Evolutionary conservation across 2,888 invertebrate genomes (phyloP).

Genomic region (Opisthograptis luteolata): DNA sequence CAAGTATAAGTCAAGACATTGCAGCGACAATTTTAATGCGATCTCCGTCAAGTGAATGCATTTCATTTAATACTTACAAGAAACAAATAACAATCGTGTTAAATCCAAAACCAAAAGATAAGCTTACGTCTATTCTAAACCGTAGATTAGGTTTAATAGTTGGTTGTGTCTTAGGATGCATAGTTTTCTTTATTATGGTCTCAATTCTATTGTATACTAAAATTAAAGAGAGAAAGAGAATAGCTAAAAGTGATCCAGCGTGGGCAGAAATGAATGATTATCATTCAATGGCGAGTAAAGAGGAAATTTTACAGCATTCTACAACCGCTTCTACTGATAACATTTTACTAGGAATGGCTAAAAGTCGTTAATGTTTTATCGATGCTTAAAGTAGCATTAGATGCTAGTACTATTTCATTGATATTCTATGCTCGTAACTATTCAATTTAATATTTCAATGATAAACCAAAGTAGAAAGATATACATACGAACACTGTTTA

Average conservation of each 20-base stretch:
- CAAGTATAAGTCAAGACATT: constrained; percentile 64
- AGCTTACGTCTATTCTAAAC: constrained; percentile 65
- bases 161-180: constrained; percentile 73
- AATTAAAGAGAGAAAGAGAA: constrained; percentile 76
- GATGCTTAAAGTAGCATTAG: constrained; percentile 53
- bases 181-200: constrained; percentile 79
- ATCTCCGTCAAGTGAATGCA: constrained; percentile 75
- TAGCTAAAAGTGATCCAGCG: constrained; percentile 74
- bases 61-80: constrained; percentile 71
- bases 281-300: constrained; percentile 77
- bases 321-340: constrained; percentile 79
- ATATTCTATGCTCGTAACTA: constrained; percentile 20
- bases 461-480: neutral
- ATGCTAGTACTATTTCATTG: constrained; percentile 29
- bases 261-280: constrained; percentile 81
- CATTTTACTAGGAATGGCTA: constrained; percentile 76
- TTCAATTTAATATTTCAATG: constrained; percentile 10
- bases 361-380: constrained; percentile 64
- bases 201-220: constrained; percentile 75
- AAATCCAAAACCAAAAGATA: constrained; percentile 60
- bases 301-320: constrained; percentile 73
- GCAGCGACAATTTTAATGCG: constrained; percentile 67
- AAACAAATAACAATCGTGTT: constrained; percentile 57
- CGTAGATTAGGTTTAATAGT: constrained; percentile 77
- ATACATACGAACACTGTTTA: neutral